Conservation (phyloP, 1,140 invertebrate species). For the Ladona fulva region DNA sequence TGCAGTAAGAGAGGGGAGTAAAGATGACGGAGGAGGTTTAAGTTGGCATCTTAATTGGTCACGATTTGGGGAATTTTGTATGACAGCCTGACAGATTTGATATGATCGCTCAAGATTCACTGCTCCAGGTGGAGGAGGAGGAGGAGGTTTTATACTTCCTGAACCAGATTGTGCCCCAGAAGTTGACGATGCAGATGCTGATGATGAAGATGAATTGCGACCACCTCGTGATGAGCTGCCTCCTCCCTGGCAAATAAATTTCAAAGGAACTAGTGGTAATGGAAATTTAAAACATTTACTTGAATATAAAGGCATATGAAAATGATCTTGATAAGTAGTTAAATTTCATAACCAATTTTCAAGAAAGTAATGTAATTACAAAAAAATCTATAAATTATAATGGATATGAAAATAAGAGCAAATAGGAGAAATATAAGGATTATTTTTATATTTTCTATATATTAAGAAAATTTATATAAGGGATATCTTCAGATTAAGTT, state of each 20-base stretch:
- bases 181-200: slow-evolving; percentile 32
- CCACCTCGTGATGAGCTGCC: slow-evolving; percentile 24
- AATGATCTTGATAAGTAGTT: too few relatives aligned
- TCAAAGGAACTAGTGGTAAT: too few relatives aligned
- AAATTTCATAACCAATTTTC: too few relatives aligned
- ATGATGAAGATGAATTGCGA: slow-evolving; percentile 45
- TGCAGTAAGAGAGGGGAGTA: neutral
- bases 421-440: too few relatives aligned
- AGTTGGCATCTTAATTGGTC: slow-evolving; percentile 77
- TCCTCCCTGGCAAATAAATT: slow-evolving; percentile 12
- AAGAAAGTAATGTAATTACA: too few relatives aligned
- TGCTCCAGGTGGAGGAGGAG: slow-evolving; percentile 60
- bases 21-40: slow-evolving; percentile 61
- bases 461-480: too few relatives aligned
- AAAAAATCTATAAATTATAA: too few relatives aligned
- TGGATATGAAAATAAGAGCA: too few relatives aligned
- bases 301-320: too few relatives aligned
- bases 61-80: slow-evolving; percentile 82
- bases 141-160: neutral
- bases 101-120: slow-evolving; percentile 89
- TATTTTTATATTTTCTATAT: too few relatives aligned
- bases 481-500: too few relatives aligned
- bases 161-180: neutral
- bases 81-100: slow-evolving; percentile 91
- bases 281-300: too few relatives aligned